Evolutionary conservation across 1,140 invertebrate species (phyloP), one percentile per base, ranked within the genome.

Genomic region (Chionoecetes opilio): DNA sequence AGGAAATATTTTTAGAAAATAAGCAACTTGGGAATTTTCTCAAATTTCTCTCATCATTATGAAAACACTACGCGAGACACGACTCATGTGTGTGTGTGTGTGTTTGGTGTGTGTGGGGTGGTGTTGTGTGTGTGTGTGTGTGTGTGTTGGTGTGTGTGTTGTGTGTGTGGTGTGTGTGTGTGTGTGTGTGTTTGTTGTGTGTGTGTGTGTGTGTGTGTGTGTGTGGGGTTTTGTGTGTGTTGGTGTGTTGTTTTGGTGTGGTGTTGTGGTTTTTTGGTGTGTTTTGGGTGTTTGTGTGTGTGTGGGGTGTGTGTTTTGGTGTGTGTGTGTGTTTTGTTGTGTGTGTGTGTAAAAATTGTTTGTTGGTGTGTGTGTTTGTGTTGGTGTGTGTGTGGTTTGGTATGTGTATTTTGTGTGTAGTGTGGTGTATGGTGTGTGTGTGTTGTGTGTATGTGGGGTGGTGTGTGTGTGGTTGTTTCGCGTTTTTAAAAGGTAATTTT

Each of bases 61-160:
- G 63, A 75, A 75, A 75, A 75, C 63, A 75, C 63, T 88, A 34
- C 21, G 34, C 38, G n/a, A 75, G 63, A 75, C 63, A 75, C 63
- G 63, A 75, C 63, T 75, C 63, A 75, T 75, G 86, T 35, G 86
- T 11, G 31, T 35, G 86, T 88, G 86, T 88, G 86, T 88, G 86
- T 88, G 86, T 88, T 31, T 88, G 86, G 86, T 88, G 86, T 34
- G 46, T 63, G 53, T 63, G 90, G n/a, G n/a, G n/a, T n/a, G n/a
- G n/a, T 63, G 53, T 63, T n/a, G 90, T 75, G 90, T 75, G 90
- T 91, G 90, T 75, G 90, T 91, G 90, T 75, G 90, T 91, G 46
- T 91, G 46, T 63, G 89, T 91, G 89, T 91, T 32, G 35, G 86
- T 87, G 86, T 87, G 86, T 87, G 89, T 46, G 89, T 91, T 46